These are phyloP conservation scores for Megalops cyprinoides DNA, from an alignment of 2,797 vertebrate species.

Conservation along the genomic window DNA sequence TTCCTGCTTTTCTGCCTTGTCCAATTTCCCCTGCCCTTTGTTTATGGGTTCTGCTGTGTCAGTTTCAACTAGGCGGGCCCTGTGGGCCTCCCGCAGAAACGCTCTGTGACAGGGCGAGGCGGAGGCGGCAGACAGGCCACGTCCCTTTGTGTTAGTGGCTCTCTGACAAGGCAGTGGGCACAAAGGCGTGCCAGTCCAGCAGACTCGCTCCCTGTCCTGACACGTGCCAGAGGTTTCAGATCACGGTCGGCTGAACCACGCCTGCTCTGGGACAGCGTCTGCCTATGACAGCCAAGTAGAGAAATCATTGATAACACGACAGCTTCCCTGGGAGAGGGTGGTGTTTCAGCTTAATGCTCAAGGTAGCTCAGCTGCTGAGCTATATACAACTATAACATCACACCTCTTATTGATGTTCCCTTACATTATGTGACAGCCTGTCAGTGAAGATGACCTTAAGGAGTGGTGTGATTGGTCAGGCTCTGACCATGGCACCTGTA, in stretches of 20 bases:
- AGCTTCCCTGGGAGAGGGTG: background rate
- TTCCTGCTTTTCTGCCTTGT: background rate
- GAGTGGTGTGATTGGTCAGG: no score
- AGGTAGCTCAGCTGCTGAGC: constrained; percentile 14
- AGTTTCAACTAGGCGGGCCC: background rate
- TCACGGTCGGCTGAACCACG: background rate
- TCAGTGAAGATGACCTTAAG: constrained; percentile 4
- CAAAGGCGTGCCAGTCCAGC: constrained; percentile 21
- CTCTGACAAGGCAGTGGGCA: constrained; percentile 39
- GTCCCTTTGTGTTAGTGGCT: constrained; percentile 20
- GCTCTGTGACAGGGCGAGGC: background rate
- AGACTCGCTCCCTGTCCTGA: constrained; percentile 5
- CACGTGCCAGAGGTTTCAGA: constrained; percentile 7
- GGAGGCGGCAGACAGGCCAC: constrained; percentile 1
- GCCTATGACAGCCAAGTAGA: constrained; percentile 1
- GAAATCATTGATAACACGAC: constrained; percentile 8
- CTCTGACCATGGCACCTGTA: background rate
- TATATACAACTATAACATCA: constrained; percentile 22
- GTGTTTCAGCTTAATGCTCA: background rate
- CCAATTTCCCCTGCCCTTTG: background rate
- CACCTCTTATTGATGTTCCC: background rate
- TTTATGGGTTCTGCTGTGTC: background rate
- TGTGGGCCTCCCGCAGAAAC: background rate
- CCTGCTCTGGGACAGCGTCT: background rate
- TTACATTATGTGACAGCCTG: background rate